Conservation (phyloP, 1,140 invertebrate genomes). For the Papilio xuthus region DNA sequence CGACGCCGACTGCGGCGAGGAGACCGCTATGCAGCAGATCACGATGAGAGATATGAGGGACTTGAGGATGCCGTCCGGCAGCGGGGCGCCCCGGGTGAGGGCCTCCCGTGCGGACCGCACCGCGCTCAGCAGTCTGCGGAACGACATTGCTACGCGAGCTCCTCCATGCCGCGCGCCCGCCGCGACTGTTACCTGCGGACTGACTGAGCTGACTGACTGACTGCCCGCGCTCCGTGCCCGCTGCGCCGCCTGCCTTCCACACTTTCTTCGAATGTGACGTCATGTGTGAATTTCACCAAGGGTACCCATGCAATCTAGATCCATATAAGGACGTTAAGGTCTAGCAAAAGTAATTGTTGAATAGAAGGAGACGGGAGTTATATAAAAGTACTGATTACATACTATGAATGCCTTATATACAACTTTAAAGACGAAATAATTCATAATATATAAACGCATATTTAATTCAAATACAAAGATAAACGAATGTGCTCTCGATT, state of each 20-base stretch:
- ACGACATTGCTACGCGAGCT: slow-evolving; percentile 61
- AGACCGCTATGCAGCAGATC: slow-evolving; percentile 72
- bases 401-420: not conserved
- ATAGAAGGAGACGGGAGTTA: not conserved
- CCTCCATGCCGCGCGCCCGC: slow-evolving; percentile 57
- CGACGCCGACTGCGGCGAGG: slow-evolving; percentile 71
- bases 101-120: slow-evolving; percentile 69
- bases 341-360: not conserved
- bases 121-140: slow-evolving; percentile 68
- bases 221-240: slow-evolving; percentile 40
- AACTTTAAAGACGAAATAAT: not conserved
- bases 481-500: not conserved
- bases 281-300: slow-evolving; percentile 57
- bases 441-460: not conserved
- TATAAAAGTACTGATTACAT: not conserved
- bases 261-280: slow-evolving; percentile 71
- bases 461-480: not conserved
- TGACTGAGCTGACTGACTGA: slow-evolving; percentile 41
- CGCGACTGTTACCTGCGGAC: slow-evolving; percentile 49
- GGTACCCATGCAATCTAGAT: slow-evolving; percentile 13
- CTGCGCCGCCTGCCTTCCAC: slow-evolving; percentile 38
- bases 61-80: slow-evolving; percentile 68
- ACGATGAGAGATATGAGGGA: slow-evolving; percentile 68
- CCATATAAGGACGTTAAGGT: not conserved
- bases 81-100: slow-evolving; percentile 60